A percentile compares a stretch with the other conserved stretches of the same genome.
These are phyloP conservation scores for Oryzias celebensis DNA, from an alignment of 2,113 vertebrate species.

Conservation along the genomic window DNA sequence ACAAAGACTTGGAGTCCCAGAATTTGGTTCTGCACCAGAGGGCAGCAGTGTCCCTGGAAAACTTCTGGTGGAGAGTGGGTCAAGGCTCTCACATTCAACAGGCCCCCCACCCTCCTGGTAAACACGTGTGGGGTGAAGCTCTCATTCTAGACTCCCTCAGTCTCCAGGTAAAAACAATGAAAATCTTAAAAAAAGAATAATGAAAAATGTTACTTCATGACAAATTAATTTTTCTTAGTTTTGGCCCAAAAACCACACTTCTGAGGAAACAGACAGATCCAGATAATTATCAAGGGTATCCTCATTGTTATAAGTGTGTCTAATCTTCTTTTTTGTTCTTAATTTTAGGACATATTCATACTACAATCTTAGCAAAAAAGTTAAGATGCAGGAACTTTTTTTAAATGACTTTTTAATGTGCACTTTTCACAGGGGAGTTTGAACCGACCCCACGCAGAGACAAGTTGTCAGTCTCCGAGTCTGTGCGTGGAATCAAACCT, in stretches of 20 bases:
- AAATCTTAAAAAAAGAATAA: background rate
- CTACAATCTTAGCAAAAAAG: too few relatives aligned
- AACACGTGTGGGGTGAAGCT: slow-evolving; percentile 97
- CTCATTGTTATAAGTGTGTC: too few relatives aligned
- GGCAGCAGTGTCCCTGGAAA: slow-evolving; percentile 84
- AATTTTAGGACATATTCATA: too few relatives aligned
- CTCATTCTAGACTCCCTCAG: slow-evolving; percentile 88
- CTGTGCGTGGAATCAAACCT: slow-evolving; percentile 87
- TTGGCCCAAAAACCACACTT: too few relatives aligned
- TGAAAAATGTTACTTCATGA: background rate
- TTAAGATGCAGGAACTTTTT: background rate
- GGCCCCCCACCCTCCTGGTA: slow-evolving; percentile 90
- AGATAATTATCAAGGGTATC: too few relatives aligned
- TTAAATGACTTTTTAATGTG: background rate
- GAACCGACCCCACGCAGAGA: slow-evolving; percentile 80
- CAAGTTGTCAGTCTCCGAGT: slow-evolving; percentile 74
- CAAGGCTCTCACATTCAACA: slow-evolving; percentile 96
- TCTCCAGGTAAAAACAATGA: slow-evolving; percentile 81
- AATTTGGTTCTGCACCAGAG: slow-evolving; percentile 82
- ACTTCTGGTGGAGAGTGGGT: slow-evolving; percentile 96
- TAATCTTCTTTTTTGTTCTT: too few relatives aligned
- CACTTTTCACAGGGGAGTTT: slow-evolving; percentile 83
- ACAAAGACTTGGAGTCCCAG: slow-evolving; percentile 81
- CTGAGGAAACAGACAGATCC: too few relatives aligned
- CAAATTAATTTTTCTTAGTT: too few relatives aligned